Conservation (phyloP, 2,113 vertebrate genomes). For the Amblyornis subalaris region DNA sequence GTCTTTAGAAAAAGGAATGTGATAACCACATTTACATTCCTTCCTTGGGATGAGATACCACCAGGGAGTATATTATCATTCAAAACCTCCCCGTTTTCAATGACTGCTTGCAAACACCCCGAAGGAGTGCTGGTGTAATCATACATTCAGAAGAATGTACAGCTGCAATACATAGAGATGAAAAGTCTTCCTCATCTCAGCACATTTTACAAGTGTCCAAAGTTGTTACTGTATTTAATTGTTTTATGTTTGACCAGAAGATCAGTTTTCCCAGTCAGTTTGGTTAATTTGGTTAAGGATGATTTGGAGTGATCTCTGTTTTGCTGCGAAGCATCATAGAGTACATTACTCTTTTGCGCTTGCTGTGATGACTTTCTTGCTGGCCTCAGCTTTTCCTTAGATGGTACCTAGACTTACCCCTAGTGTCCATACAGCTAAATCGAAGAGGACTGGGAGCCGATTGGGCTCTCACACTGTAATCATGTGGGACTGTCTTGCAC, state of each 20-base stretch:
- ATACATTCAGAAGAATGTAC: neutral
- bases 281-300: neutral
- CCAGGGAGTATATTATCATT: neutral
- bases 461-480: neutral
- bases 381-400: neutral
- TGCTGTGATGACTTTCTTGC: neutral
- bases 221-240: neutral
- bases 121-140: neutral
- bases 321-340: neutral
- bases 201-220: neutral
- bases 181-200: neutral
- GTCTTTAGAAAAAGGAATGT: neutral
- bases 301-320: neutral
- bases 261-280: neutral
- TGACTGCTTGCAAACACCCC: neutral
- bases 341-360: neutral
- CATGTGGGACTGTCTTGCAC: neutral
- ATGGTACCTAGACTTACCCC: neutral
- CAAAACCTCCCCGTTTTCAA: neutral
- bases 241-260: neutral
- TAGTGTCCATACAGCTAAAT: neutral
- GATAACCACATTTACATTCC: neutral
- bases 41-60: neutral
- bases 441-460: neutral
- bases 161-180: neutral